Evolutionary conservation across 2,888 invertebrate genomes (phyloP).

Genomic region (Merodon equestris): DNA sequence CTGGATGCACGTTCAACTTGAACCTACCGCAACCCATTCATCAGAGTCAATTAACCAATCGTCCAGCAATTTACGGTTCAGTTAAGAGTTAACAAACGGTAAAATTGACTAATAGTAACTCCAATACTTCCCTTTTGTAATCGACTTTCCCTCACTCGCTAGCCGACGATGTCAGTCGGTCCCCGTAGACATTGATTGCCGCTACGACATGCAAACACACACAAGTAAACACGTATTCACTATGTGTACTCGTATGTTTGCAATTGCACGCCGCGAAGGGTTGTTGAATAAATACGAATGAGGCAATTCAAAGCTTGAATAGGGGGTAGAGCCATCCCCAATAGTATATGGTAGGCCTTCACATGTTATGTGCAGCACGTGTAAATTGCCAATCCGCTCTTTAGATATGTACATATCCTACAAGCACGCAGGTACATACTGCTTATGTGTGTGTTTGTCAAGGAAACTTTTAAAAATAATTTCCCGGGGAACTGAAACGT

Average conservation of each 20-base stretch:
- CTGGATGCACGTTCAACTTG: constrained; percentile 33
- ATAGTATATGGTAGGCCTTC: constrained; percentile 7
- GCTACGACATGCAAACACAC: too few relatives aligned
- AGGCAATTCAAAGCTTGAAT: constrained; percentile 32
- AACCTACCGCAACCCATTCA: constrained; percentile 67
- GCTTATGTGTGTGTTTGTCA: not conserved
- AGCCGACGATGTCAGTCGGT: not conserved
- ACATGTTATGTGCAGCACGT: constrained; percentile 29
- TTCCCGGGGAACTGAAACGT: constrained; percentile 50
- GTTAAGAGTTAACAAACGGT: constrained; percentile 64
- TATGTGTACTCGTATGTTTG: constrained; percentile 4
- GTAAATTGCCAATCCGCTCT: constrained; percentile 30
- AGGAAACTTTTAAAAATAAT: constrained; percentile 46
- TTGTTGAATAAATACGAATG: constrained; percentile 46
- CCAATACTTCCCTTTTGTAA: constrained; percentile 40
- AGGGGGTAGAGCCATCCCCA: not conserved
- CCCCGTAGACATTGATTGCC: too few relatives aligned
- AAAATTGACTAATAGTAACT: constrained; percentile 60
- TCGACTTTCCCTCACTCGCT: constrained; percentile 23
- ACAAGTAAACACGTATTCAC: not conserved
- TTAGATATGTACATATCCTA: too few relatives aligned
- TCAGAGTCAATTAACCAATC: constrained; percentile 67
- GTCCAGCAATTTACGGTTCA: constrained; percentile 65
- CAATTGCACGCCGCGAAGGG: constrained; percentile 9
- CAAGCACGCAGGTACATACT: too few relatives aligned